Base-by-base conservation (phyloP, 2,888 invertebrate species). In the Tortricodes alternella region DNA sequence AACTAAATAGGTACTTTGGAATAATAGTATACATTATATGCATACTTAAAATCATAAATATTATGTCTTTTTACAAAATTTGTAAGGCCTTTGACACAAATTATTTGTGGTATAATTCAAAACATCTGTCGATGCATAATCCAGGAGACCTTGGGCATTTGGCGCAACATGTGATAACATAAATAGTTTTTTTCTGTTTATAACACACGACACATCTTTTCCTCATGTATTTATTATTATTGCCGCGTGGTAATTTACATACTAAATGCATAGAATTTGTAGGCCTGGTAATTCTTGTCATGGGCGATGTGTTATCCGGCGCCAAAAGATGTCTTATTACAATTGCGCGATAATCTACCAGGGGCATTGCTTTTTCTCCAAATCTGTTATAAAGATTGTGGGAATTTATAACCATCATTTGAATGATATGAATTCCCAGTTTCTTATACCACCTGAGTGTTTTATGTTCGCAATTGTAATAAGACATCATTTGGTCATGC, bases 401-500 rank as follows among this genome's bases (percentile, higher is more conserved):
- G 2, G 46, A 27, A 35, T 46, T 46, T 7, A 5, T 11, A 13
- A 44, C 2, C 34, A 44, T 15, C 24, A 44, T 44, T 13, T 44
- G 44, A 3, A 44, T 15, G 11, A 44, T 29, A 16, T 44, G 44
- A 6, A 44, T n/a, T 3, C 29, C 44, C n/a, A 44, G n/a, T 29
- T 46, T 46, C 15, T 46, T 46, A n/a, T 53, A 53, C 53, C 53
- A 53, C 8, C 46, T 37, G 1, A 53, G n/a, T 1, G 46, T 38
- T 19, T 52, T 52, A n/a, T 53, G 44, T 27, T 44, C 38, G 3
- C 24, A 13, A 29, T 38, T 38, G 18, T 38, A 46, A 38, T 53
- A 29, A 29, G 46, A 53, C 46, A 38, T 38, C 29, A 53, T 46
- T 11, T 46, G 53, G 21, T 38, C 46, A 19, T 19, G 29, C 19